Evolutionary conservation across 2,113 vertebrate genomes (phyloP).

Genomic region (Bombycilla garrulus): DNA sequence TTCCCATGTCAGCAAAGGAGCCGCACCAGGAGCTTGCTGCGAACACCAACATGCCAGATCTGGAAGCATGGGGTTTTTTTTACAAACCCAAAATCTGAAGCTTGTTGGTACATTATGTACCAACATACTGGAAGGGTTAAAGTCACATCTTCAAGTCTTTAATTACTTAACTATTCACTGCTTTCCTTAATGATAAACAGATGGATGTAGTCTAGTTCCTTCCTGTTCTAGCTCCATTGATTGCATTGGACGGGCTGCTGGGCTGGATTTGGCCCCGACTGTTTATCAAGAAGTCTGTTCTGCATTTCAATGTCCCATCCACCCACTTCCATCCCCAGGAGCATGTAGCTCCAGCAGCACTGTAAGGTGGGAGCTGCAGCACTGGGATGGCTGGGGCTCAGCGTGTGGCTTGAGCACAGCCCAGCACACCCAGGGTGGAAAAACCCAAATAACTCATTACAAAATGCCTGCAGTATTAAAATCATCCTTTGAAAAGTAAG

Average conservation of each 20-base stretch:
- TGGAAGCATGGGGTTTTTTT: background rate
- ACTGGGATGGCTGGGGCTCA: background rate
- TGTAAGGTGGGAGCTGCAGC: background rate
- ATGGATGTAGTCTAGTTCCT: slow-evolving; percentile 52
- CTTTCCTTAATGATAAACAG: slow-evolving; percentile 53
- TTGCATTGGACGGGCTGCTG: slow-evolving; percentile 6
- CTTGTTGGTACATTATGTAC: background rate
- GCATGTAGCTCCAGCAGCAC: background rate
- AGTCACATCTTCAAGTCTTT: slow-evolving; percentile 18
- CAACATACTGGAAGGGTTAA: slow-evolving; percentile 22
- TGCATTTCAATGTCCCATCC: slow-evolving; percentile 6
- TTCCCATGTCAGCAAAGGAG: background rate
- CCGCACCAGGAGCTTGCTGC: background rate
- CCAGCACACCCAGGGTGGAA: background rate
- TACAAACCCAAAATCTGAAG: background rate
- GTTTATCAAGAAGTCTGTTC: slow-evolving; percentile 48
- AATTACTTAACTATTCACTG: slow-evolving; percentile 54
- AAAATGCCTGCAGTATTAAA: background rate
- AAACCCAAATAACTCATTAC: background rate
- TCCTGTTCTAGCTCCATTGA: slow-evolving; percentile 57
- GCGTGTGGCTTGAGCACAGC: background rate
- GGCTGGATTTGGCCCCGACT: slow-evolving; percentile 41
- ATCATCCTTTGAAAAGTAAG: background rate
- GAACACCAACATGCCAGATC: background rate
- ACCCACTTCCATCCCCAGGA: slow-evolving; percentile 16